Evolutionary conservation across 1,140 invertebrate genomes (phyloP), one percentile per base, ranked within the genome.

Genomic region (Dryas iulia): DNA sequence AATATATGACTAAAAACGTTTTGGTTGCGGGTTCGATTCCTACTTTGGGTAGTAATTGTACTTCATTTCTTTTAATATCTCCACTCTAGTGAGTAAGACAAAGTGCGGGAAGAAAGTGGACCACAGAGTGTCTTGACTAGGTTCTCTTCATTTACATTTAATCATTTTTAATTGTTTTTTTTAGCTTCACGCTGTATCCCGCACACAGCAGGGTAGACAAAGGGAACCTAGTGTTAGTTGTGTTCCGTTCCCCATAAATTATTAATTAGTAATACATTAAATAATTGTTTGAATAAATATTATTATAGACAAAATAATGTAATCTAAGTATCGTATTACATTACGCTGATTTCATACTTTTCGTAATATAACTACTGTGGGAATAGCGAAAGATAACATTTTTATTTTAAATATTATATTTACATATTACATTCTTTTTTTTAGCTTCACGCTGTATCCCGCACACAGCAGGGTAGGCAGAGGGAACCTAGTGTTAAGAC

Each of bases 361-460:
- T 47, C 59, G 59, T 60, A 60, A 60, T 39, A 60, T 10, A 26
- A 47, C 10, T 60, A 60, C 59, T 60, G 59, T 60, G 59, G 24
- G 23, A 60, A 47, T 47, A 26, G 12, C 7, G 33, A n/a, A 14
- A 39, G 12, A 6, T 14, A 6, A 39, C 12, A n/a, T 12, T 28
- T 28, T 3, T 28, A 11, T n/a, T 0, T 33, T 33, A 33, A 0
- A 33, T 33, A 33, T 33, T 3, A 12, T 35, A 5, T 35, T n/a
- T n/a, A 14, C 12, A 1, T 0, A n/a, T 35, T 14, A n/a, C 5
- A n/a, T 39, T n/a, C 14, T n/a, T 39, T 39, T 39, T 39, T 39
- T 5, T 39, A 18, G 33, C 3, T 39, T 39, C 33, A 14, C 33
- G 12, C 33, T 39, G n/a, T 28, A 28, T 28, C 26, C n/a, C 33